Evolutionary conservation across 35 echinoderm and acorn worm genomes (phyloP).

Genomic region (Heliocidaris erythrogramma): DNA sequence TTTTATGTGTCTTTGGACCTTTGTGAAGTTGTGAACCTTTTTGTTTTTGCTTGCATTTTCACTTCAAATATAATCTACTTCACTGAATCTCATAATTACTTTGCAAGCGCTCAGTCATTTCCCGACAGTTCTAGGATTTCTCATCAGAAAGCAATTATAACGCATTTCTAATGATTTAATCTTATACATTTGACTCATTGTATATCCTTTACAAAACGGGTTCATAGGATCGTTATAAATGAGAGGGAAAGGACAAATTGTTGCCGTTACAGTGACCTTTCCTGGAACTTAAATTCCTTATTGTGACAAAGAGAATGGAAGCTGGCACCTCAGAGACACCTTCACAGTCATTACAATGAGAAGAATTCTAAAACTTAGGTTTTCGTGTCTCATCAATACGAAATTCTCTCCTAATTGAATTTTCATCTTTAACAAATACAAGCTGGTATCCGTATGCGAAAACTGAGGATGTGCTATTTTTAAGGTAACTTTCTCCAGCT

Average conservation of each 20-base stretch:
- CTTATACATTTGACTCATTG: background rate
- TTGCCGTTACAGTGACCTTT: background rate
- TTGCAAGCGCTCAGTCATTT: background rate
- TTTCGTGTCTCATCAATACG: background rate
- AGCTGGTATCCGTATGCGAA: background rate
- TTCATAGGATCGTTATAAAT: background rate
- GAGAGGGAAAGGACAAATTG: background rate
- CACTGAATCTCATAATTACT: too few species aligned
- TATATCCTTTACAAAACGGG: background rate
- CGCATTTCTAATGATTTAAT: background rate
- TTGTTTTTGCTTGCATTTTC: too few species aligned
- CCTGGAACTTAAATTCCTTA: background rate
- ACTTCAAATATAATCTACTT: too few species aligned
- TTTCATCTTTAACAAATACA: background rate
- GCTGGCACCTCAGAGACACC: background rate
- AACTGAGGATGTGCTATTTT: background rate
- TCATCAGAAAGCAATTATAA: background rate
- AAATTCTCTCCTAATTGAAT: background rate
- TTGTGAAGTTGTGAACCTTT: too few species aligned
- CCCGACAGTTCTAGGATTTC: background rate
- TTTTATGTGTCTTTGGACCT: too few species aligned
- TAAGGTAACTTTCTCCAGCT: background rate
- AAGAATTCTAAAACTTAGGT: background rate
- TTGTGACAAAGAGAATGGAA: background rate
- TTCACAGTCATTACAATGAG: background rate